Conservation (phyloP, 2,113 vertebrate species). For the Sinocyclocheilus anophthalmus region DNA sequence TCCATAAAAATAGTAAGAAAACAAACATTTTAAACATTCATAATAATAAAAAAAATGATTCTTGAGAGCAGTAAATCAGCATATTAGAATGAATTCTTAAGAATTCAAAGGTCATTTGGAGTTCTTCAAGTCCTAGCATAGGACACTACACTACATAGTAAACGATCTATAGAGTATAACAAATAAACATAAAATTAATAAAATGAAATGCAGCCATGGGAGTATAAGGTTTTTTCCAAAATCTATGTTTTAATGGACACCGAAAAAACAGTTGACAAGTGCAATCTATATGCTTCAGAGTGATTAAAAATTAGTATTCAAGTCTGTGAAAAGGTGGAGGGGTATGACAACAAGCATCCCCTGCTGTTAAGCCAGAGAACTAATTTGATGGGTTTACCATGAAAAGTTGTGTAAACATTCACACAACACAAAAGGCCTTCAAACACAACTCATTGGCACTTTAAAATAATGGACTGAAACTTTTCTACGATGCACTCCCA, state of each 20-base stretch:
- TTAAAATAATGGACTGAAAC: constrained; percentile 13
- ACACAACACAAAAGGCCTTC: neutral
- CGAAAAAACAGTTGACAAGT: neutral
- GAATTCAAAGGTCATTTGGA: too few species aligned
- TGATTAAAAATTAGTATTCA: neutral
- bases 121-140: too few species aligned
- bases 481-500: neutral
- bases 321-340: neutral
- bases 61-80: too few species aligned
- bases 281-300: neutral
- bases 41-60: neutral
- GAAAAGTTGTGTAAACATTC: neutral
- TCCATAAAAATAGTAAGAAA: too few species aligned
- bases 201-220: neutral
- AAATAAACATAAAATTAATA: neutral
- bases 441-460: neutral
- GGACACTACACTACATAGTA: too few species aligned
- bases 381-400: neutral
- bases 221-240: too few species aligned
- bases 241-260: too few species aligned
- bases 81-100: neutral
- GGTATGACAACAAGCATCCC: neutral
- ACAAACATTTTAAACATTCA: neutral
- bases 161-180: too few species aligned
- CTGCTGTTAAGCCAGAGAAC: neutral